Conservation (phyloP, 1,140 invertebrate genomes). For the Eufriesea mexicana region DNA sequence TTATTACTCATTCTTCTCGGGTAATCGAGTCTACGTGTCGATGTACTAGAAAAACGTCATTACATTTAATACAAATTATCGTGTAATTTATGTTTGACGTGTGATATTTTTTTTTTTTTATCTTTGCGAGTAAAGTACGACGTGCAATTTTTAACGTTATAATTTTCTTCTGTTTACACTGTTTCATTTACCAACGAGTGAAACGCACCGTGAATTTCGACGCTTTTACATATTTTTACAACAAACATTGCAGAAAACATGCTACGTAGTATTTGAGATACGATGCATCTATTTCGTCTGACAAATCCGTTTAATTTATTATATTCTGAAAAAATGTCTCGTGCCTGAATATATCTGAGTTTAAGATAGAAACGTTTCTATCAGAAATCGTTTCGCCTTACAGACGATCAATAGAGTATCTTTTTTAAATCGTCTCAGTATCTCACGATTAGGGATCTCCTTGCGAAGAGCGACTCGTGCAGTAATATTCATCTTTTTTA, state of each 20-base stretch:
- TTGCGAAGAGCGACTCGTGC: neutral
- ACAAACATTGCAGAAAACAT: constrained; percentile 16
- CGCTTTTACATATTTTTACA: constrained; percentile 15
- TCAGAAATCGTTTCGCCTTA: neutral
- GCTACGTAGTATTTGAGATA: neutral
- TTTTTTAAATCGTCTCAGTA: neutral
- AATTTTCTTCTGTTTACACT: constrained; percentile 37
- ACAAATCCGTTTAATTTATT: neutral
- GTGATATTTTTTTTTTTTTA: neutral
- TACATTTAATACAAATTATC: neutral
- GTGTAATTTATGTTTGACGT: neutral
- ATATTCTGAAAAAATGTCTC: neutral
- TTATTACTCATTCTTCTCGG: neutral
- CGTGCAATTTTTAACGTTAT: constrained; percentile 15
- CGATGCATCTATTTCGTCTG: constrained; percentile 4
- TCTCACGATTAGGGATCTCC: neutral
- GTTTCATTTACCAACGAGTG: constrained; percentile 22
- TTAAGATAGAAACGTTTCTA: neutral
- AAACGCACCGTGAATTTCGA: constrained; percentile 36
- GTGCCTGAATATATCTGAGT: too few species aligned
- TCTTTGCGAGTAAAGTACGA: constrained; percentile 14
- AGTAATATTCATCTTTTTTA: neutral
- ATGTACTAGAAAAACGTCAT: neutral
- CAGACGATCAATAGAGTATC: neutral
- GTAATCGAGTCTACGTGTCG: too few species aligned